Conservation (phyloP, 2,113 vertebrate species). For the Lepus americanus region DNA sequence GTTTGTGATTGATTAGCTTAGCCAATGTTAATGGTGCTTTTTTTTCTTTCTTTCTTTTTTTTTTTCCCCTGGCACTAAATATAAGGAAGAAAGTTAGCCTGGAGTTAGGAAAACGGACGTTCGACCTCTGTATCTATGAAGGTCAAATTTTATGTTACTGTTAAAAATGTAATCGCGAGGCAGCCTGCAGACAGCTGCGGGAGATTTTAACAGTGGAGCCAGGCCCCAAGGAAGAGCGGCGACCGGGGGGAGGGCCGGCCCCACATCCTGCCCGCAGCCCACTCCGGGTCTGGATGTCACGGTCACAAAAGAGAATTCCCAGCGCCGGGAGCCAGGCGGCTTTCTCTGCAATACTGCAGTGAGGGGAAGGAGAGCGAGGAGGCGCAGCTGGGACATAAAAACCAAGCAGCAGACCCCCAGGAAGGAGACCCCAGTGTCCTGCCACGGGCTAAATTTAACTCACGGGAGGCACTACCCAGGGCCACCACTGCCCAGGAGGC, state of each 20-base stretch:
- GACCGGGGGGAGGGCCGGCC: too few species aligned
- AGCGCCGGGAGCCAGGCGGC: background rate
- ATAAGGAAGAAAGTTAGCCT: conserved; percentile 48
- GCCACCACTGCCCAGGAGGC: background rate
- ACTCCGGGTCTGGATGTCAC: background rate
- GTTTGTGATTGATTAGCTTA: conserved; percentile 30
- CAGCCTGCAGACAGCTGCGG: background rate
- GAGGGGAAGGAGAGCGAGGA: conserved; percentile 42
- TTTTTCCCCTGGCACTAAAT: background rate
- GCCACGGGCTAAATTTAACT: conserved; percentile 72
- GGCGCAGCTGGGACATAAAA: conserved; percentile 57
- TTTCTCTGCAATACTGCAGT: conserved; percentile 55
- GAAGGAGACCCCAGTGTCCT: conserved; percentile 64
- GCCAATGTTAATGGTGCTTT: conserved; percentile 16
- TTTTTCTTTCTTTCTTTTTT: background rate
- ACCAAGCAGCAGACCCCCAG: conserved; percentile 18
- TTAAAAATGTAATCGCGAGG: conserved; percentile 11
- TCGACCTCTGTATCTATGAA: conserved; percentile 67
- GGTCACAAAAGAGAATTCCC: background rate
- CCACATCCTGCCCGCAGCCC: background rate
- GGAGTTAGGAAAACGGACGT: conserved; percentile 43
- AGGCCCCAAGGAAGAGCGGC: too few species aligned
- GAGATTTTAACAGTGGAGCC: too few species aligned
- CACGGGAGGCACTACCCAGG: background rate
- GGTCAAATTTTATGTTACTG: conserved; percentile 61